These are phyloP conservation scores for Standfussiana lucernea DNA, from an alignment of 2,888 invertebrate species.

Conservation along the genomic window DNA sequence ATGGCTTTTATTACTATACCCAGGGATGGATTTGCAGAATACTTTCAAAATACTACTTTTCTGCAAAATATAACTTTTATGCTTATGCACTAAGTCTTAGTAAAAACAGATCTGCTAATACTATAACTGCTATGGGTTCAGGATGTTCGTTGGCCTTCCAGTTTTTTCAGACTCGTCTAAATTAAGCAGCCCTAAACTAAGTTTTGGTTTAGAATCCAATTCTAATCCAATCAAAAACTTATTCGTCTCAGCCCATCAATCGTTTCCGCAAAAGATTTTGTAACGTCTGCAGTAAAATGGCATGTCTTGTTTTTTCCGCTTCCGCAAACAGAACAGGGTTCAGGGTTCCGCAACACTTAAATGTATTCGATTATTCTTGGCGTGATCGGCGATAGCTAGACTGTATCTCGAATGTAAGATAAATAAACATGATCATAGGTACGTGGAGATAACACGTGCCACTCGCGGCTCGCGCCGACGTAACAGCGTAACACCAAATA, in stretches of 20 bases:
- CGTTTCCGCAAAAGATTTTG: constrained; percentile 49
- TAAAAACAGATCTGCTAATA: background rate
- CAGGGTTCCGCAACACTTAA: constrained; percentile 67
- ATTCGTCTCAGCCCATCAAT: constrained; percentile 27
- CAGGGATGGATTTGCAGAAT: background rate
- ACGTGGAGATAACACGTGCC: constrained; percentile 77
- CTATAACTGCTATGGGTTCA: background rate
- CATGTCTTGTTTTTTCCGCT: constrained; percentile 67
- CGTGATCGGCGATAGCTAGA: constrained; percentile 65
- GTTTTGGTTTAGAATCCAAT: constrained; percentile 5
- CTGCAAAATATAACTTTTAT: background rate
- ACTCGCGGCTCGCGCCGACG: constrained; percentile 57
- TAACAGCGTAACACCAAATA: constrained; percentile 65
- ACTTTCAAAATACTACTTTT: background rate
- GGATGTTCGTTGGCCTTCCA: background rate
- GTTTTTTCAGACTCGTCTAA: background rate
- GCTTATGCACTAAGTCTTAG: background rate
- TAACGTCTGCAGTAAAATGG: constrained; percentile 52
- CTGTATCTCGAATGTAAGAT: constrained; percentile 62
- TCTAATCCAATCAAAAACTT: constrained; percentile 24
- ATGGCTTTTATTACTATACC: constrained; percentile 13
- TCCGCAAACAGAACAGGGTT: constrained; percentile 69
- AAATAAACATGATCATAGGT: constrained; percentile 66
- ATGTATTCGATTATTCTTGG: constrained; percentile 68
- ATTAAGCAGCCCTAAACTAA: background rate